Evolutionary conservation across 2,113 vertebrate species (phyloP), one percentile per base, ranked within the genome.

Genomic region (Polyodon spathula): DNA sequence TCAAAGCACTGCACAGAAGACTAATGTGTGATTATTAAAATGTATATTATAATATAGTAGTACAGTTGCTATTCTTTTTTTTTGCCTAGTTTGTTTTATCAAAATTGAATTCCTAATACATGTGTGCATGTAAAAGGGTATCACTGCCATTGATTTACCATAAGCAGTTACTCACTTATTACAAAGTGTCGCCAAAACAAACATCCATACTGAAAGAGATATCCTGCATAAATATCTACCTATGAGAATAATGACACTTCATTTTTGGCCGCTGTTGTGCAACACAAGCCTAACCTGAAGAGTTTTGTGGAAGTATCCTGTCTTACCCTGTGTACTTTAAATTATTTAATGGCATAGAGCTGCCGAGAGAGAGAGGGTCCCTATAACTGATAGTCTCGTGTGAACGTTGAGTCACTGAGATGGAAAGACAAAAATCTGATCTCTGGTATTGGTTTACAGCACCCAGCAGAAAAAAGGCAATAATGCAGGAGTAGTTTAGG

Each of bases 351-450:
- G n/a, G 10, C n/a, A n/a, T n/a, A 4, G 11, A n/a, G n/a, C n/a
- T n/a, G n/a, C n/a, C n/a, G n/a, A 12, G n/a, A n/a, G n/a, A 12
- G n/a, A n/a, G n/a, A n/a, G n/a, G n/a, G 46, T 10, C 11, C 46
- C 46, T 50, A n/a, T 50, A 50, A 50, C 46, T 50, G 46, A 50
- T 10, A 50, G n/a, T 50, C 46, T 50, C 46, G n/a, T 14, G n/a
- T 50, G 11, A 12, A 10, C 46, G 11, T 3, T 4, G 4, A 50
- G 46, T 50, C 46, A 50, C 46, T 50, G 46, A 50, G 46, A 50
- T 50, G 46, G 46, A 50, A 50, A 50, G 46, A 50, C 5, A 50
- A 50, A 50, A 50, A 50, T 50, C 46, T 50, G 46, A 50, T 50
- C 46, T 5, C 46, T n/a, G 10, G 46, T 50, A n/a, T 50, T 50